Percentiles rank a stretch among this genome's conserved stretches.
Conservation (phyloP, 2,797 vertebrate species). For the Thripadectes ignobilis region DNA sequence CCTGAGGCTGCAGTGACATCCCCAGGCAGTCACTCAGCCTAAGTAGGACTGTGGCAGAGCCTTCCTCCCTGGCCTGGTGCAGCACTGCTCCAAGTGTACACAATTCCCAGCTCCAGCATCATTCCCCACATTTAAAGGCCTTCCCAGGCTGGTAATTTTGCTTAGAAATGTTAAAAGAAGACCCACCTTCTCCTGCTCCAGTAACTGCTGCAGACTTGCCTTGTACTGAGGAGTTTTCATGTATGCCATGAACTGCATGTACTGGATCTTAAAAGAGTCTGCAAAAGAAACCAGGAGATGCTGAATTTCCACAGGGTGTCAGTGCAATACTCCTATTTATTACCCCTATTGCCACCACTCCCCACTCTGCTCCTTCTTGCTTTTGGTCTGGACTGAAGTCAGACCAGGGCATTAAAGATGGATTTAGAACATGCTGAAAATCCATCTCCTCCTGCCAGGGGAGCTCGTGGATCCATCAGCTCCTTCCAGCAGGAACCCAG, state of each 20-base stretch:
- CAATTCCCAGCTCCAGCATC: neutral
- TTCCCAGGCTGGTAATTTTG: neutral
- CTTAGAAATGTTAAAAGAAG: neutral
- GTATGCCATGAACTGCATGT: slow-evolving; percentile 94
- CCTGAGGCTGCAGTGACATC: neutral
- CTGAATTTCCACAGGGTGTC: neutral
- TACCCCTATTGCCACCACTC: neutral
- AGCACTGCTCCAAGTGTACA: neutral
- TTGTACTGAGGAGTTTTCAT: slow-evolving; percentile 98
- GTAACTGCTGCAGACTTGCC: slow-evolving; percentile 90
- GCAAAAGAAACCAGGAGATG: neutral
- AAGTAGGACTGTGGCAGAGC: neutral
- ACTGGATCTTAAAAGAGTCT: slow-evolving; percentile 98
- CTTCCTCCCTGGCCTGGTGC: neutral
- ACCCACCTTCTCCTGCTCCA: slow-evolving; percentile 94
- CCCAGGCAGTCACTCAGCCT: neutral
- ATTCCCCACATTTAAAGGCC: neutral
- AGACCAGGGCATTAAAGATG: neutral
- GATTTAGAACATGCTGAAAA: neutral
- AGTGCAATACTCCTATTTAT: neutral
- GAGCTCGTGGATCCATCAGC: neutral
- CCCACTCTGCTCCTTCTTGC: neutral
- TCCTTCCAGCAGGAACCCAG: neutral
- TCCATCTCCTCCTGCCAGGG: neutral
- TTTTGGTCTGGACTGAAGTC: neutral